Evolutionary conservation across 2,888 invertebrate species (phyloP).

Genomic region (Julus scanicus): DNA sequence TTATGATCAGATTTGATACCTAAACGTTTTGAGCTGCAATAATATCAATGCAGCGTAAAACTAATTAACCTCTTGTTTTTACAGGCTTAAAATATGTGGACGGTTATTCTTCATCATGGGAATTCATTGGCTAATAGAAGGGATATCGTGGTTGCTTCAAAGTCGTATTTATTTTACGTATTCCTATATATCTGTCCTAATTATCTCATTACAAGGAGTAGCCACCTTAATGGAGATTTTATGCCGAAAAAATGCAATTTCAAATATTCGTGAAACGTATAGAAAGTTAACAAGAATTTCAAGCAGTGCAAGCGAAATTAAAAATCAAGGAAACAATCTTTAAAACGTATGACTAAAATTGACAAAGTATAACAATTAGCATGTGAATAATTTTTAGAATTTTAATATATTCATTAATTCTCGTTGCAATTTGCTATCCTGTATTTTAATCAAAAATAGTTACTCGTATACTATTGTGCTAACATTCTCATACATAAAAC

Average conservation of each 20-base stretch:
- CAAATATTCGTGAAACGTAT: not conserved
- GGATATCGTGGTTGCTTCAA: conserved; percentile 5
- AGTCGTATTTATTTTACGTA: not conserved
- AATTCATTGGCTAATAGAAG: not conserved
- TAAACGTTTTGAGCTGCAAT: no score
- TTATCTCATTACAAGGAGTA: conserved; percentile 48
- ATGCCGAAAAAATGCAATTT: not conserved
- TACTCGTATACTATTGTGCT: no score
- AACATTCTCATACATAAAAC: no score
- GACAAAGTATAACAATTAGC: no score
- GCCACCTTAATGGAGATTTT: not conserved
- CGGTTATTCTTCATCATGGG: conserved; percentile 43
- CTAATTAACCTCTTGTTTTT: conserved; percentile 3
- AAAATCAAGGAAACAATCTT: not conserved
- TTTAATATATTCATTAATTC: no score
- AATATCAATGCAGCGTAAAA: no score
- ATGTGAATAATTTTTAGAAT: no score
- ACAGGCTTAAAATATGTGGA: not conserved
- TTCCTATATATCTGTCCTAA: not conserved
- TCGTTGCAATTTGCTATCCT: no score
- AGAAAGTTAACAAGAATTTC: not conserved
- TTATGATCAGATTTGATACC: no score
- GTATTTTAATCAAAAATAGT: no score
- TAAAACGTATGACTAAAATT: no score
- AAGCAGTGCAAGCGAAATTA: not conserved